A percentile compares a stretch with the other conserved stretches of the same genome.
These are phyloP conservation scores for Chionoecetes opilio DNA, from an alignment of 1,140 invertebrate species.

Conservation along the genomic window DNA sequence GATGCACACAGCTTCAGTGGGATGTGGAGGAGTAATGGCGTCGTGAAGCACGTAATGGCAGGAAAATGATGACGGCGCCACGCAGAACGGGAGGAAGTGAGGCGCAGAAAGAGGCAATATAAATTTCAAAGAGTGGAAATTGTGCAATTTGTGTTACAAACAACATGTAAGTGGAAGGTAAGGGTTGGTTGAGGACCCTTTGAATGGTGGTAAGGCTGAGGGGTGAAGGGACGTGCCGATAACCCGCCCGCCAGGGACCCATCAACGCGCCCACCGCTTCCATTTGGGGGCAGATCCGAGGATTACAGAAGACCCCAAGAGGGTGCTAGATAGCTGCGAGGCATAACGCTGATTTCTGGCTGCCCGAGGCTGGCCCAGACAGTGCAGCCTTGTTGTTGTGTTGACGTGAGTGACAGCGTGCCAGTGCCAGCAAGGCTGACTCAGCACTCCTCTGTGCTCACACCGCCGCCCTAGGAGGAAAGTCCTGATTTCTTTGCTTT, in stretches of 20 bases:
- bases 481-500: background rate
- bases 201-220: background rate
- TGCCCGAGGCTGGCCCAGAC: background rate
- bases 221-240: background rate
- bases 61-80: conserved; percentile 39
- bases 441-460: background rate
- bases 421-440: background rate
- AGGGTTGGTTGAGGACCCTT: background rate
- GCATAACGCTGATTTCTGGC: background rate
- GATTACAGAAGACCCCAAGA: background rate
- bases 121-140: background rate
- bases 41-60: background rate
- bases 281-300: background rate
- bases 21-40: conserved; percentile 24
- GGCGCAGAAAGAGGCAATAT: background rate
- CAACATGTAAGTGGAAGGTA: background rate
- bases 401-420: background rate
- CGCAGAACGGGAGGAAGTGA: conserved; percentile 10
- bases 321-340: background rate
- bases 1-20: background rate
- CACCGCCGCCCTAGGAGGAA: background rate
- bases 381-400: background rate
- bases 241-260: background rate
- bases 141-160: conserved; percentile 10
- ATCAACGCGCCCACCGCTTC: background rate